Evolutionary conservation across 2,113 vertebrate genomes (phyloP).

Genomic region (Hippocampus barbouri): DNA sequence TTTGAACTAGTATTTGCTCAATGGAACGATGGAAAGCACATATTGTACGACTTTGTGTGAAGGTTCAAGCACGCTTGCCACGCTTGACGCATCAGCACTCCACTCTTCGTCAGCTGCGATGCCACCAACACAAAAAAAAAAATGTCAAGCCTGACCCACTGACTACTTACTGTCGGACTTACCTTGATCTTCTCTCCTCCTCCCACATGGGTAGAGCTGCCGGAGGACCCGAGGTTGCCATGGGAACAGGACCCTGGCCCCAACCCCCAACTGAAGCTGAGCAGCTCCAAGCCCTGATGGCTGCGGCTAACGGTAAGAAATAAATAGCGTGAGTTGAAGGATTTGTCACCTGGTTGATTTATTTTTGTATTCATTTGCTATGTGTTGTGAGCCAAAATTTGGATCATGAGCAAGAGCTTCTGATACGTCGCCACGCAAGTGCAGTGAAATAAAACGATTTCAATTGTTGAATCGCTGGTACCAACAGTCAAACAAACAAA

Average conservation of each 20-base stretch:
- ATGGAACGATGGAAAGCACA: not conserved
- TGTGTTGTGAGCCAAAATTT: too few relatives aligned
- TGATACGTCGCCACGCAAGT: too few relatives aligned
- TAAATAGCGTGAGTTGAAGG: not conserved
- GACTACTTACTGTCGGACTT: slow-evolving; percentile 40
- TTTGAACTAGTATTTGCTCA: too few relatives aligned
- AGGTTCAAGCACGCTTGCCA: slow-evolving; percentile 23
- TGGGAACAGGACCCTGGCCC: slow-evolving; percentile 96
- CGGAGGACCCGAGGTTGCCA: slow-evolving; percentile 76
- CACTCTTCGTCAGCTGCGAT: slow-evolving; percentile 53
- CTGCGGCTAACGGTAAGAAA: slow-evolving; percentile 87
- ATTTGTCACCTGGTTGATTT: too few relatives aligned
- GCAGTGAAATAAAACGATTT: not conserved
- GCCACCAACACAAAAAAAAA: slow-evolving; percentile 35
- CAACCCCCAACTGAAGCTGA: slow-evolving; percentile 96
- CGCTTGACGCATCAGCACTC: slow-evolving; percentile 28
- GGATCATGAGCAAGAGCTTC: not conserved
- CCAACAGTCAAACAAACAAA: not conserved
- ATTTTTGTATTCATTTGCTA: too few relatives aligned
- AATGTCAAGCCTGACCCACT: slow-evolving; percentile 12
- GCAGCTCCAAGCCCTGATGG: slow-evolving; percentile 97
- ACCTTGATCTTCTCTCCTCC: slow-evolving; percentile 1
- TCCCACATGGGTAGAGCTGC: slow-evolving; percentile 54
- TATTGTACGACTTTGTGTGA: slow-evolving; percentile 2
- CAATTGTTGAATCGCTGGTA: not conserved